These are phyloP conservation scores for Ylistrum balloti DNA, from an alignment of 1,140 invertebrate species.

Conservation along the genomic window DNA sequence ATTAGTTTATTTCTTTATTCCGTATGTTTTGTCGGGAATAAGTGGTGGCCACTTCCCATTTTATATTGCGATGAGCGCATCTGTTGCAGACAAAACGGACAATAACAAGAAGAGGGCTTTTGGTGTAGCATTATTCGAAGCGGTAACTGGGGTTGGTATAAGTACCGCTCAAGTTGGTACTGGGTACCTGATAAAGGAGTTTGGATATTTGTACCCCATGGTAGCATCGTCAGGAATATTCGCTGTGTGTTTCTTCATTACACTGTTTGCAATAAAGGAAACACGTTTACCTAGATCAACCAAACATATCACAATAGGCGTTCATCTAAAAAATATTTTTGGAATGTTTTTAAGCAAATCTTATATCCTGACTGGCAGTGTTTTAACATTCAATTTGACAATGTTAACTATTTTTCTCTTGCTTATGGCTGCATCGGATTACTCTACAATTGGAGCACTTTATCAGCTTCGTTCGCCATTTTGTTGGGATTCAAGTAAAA, in stretches of 20 bases:
- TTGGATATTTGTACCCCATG: not conserved
- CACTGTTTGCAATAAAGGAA: not conserved
- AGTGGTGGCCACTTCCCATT: not conserved
- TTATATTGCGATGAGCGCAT: not conserved
- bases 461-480: not conserved
- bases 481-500: conserved; percentile 5
- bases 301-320: not conserved
- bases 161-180: not conserved
- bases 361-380: not conserved
- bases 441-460: not conserved
- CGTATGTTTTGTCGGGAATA: not conserved
- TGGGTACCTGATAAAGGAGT: not conserved
- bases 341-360: not conserved
- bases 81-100: not conserved
- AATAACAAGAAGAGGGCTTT: not conserved
- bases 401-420: not conserved
- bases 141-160: not conserved
- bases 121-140: not conserved
- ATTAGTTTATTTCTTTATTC: not conserved
- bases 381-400: not conserved
- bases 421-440: not conserved
- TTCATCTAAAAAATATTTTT: not conserved
- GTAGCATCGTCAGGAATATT: not conserved
- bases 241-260: not conserved
- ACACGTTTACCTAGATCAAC: not conserved